Percentiles rank a stretch among this genome's conserved stretches.
phyloP scores from a whole-genome alignment of 2,888 invertebrate genomes.

The Drosophila phalerata region DNA sequence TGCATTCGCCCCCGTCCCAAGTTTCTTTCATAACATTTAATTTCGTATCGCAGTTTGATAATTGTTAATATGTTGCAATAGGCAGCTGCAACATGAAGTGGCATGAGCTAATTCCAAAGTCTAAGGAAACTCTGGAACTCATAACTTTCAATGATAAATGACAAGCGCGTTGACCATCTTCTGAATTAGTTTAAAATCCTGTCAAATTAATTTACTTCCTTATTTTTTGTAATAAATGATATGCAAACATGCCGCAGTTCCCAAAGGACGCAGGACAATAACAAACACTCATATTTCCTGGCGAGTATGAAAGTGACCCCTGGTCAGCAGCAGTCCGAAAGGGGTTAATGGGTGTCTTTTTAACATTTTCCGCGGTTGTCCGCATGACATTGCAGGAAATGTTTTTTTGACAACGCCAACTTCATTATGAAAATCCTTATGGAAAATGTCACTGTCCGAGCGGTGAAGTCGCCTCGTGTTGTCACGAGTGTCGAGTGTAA shows the following conservation, averaged over 20 bases:
- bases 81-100: slow-evolving; percentile 44
- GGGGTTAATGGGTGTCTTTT: slow-evolving; percentile 66
- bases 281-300: slow-evolving; percentile 73
- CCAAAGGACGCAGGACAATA: slow-evolving; percentile 57
- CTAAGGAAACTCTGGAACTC: neutral
- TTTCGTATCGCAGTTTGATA: slow-evolving; percentile 50
- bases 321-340: slow-evolving; percentile 56
- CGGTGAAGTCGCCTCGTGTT: slow-evolving; percentile 2
- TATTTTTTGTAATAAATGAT: slow-evolving; percentile 59
- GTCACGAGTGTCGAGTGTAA: slow-evolving; percentile 49
- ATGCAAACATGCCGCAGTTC: slow-evolving; percentile 69
- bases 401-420: slow-evolving; percentile 40
- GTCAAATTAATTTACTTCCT: slow-evolving; percentile 1
- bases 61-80: slow-evolving; percentile 55
- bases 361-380: slow-evolving; percentile 65
- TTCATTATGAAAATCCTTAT: slow-evolving; percentile 40
- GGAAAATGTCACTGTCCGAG: slow-evolving; percentile 39
- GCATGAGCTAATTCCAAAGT: slow-evolving; percentile 30
- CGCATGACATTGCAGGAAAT: slow-evolving; percentile 57
- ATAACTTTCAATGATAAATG: slow-evolving; percentile 16
- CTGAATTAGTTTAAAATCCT: slow-evolving; percentile 25
- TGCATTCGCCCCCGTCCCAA: slow-evolving; percentile 41
- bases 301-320: slow-evolving; percentile 51
- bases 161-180: slow-evolving; percentile 18
- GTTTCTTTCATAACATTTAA: slow-evolving; percentile 65